A percentile compares a stretch with the other conserved stretches of the same genome.
Conservation (phyloP, 1,140 invertebrate species). For the Calliphora vicina region DNA sequence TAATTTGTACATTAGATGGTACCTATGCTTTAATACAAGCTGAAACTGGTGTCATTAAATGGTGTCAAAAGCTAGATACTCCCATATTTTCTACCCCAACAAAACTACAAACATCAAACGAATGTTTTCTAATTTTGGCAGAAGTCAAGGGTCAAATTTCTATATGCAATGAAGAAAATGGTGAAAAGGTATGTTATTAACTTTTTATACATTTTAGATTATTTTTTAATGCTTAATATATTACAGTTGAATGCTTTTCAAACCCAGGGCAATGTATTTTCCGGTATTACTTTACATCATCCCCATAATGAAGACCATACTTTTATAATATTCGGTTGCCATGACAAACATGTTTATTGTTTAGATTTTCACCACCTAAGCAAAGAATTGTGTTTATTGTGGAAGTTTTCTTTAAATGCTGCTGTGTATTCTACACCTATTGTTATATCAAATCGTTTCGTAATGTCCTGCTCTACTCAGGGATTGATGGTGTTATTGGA, state of each 20-base stretch:
- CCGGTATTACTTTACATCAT: slow-evolving; percentile 45
- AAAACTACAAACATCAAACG: slow-evolving; percentile 28
- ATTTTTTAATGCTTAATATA: background rate
- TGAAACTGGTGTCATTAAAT: slow-evolving; percentile 47
- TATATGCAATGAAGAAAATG: slow-evolving; percentile 45
- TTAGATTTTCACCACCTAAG: slow-evolving; percentile 32
- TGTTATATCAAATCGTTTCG: background rate
- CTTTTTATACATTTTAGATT: background rate
- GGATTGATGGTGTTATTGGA: slow-evolving; percentile 20
- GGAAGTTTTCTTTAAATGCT: background rate
- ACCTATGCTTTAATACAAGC: slow-evolving; percentile 46
- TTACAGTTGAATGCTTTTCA: slow-evolving; percentile 23
- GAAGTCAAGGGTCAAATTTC: slow-evolving; percentile 53
- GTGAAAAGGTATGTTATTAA: slow-evolving; percentile 7
- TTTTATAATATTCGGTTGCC: slow-evolving; percentile 56
- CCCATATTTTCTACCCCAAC: slow-evolving; percentile 55
- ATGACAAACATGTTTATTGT: slow-evolving; percentile 56
- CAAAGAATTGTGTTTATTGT: slow-evolving; percentile 14
- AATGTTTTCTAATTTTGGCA: slow-evolving; percentile 45
- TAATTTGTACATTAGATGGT: slow-evolving; percentile 56
- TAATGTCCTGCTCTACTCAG: slow-evolving; percentile 25
- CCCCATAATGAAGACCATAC: slow-evolving; percentile 42
- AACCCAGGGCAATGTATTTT: slow-evolving; percentile 54
- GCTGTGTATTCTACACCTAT: slow-evolving; percentile 34
- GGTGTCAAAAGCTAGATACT: slow-evolving; percentile 48